Conservation (phyloP, 2,888 invertebrate genomes). For the Polydrusus cervinus region DNA sequence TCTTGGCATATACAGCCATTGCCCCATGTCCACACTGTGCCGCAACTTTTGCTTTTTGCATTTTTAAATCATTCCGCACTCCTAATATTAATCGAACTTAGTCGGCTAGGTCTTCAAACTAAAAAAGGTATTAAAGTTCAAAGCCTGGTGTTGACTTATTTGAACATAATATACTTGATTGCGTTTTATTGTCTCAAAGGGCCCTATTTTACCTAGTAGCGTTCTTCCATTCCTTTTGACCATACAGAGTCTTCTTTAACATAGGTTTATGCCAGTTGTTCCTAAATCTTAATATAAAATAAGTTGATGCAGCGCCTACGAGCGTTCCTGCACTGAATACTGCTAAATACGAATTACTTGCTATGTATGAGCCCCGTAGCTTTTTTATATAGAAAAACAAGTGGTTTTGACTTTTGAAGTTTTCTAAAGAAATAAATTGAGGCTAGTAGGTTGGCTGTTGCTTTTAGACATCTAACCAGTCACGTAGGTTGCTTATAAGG, state of each 20-base stretch:
- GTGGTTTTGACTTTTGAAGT: not conserved
- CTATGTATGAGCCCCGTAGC: conserved; percentile 64
- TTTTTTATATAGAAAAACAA: not conserved
- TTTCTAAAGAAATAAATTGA: too few relatives aligned
- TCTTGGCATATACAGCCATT: conserved; percentile 87
- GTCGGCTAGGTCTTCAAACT: conserved; percentile 69
- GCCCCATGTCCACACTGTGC: conserved; percentile 97
- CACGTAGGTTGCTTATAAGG: too few relatives aligned
- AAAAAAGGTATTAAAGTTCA: not conserved
- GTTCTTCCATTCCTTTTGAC: conserved; percentile 65
- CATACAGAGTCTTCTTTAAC: conserved; percentile 56
- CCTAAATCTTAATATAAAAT: conserved; percentile 61
- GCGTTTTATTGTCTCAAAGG: conserved; percentile 69
- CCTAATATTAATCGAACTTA: conserved; percentile 90
- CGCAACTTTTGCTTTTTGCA: conserved; percentile 96
- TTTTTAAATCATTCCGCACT: conserved; percentile 91
- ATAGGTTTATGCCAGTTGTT: conserved; percentile 50
- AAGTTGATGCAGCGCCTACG: conserved; percentile 65
- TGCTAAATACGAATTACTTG: conserved; percentile 63
- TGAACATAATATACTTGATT: too few relatives aligned
- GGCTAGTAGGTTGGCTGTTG: too few relatives aligned
- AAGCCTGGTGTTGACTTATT: not conserved
- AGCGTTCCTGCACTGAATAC: conserved; percentile 66
- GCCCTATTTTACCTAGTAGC: conserved; percentile 73
- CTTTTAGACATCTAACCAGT: too few relatives aligned